Evolutionary conservation across 2,113 vertebrate species (phyloP).

Genomic region (Upupa epops): DNA sequence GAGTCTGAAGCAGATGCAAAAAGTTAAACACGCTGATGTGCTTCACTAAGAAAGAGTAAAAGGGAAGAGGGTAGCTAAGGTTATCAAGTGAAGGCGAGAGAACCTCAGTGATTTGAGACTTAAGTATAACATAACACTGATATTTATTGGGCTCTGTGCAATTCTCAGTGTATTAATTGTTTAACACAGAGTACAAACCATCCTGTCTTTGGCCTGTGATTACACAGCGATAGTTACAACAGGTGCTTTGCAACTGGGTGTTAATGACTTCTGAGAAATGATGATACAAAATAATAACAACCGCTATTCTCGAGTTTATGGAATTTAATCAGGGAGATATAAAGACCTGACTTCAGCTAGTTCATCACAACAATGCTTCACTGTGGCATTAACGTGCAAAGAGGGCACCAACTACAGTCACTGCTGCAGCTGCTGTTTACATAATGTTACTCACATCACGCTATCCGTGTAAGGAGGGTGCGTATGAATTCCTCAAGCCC

Average conservation of each 20-base stretch:
- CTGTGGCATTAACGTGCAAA: background rate
- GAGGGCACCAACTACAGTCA: constrained; percentile 32
- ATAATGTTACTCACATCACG: too few relatives aligned
- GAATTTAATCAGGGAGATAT: constrained; percentile 29
- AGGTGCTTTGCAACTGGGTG: constrained; percentile 6
- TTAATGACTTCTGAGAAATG: constrained; percentile 48
- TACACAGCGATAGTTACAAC: background rate
- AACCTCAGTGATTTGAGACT: background rate
- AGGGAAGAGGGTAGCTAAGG: background rate
- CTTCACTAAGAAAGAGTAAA: constrained; percentile 23
- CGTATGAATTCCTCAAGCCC: background rate
- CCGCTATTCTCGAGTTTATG: background rate
- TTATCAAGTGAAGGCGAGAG: background rate
- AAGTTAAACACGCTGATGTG: constrained; percentile 1
- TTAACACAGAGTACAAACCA: background rate
- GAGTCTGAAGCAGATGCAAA: constrained; percentile 19
- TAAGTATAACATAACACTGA: background rate
- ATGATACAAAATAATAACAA: constrained; percentile 20
- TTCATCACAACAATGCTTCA: background rate
- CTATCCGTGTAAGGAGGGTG: constrained; percentile 41
- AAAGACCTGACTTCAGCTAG: background rate
- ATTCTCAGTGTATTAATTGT: background rate
- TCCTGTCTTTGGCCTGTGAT: background rate
- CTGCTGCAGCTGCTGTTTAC: constrained; percentile 38
- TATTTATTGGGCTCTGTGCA: background rate